A percentile compares a stretch with the other conserved stretches of the same genome.
Conservation (phyloP, 2,888 invertebrate species). For the Tromatobia lineatoria region DNA sequence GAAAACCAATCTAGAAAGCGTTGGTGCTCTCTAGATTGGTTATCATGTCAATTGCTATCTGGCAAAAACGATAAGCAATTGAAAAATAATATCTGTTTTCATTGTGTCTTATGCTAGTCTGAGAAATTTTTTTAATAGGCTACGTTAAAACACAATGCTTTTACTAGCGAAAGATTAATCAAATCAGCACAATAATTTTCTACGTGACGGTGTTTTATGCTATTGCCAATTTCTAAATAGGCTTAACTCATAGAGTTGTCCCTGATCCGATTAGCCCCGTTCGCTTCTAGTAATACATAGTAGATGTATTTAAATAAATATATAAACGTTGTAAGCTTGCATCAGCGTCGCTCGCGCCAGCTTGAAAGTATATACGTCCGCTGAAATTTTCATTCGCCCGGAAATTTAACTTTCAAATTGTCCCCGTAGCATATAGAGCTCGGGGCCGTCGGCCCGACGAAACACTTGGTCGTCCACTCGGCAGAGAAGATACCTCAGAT, state of each 20-base stretch:
- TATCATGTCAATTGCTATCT: too few relatives aligned
- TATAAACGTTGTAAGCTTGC: conserved; percentile 33
- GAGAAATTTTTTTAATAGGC: too few relatives aligned
- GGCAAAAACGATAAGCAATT: too few relatives aligned
- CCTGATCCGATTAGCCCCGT: background rate
- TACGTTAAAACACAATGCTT: too few relatives aligned
- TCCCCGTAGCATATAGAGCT: conserved; percentile 54
- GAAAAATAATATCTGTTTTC: too few relatives aligned
- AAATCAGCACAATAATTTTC: too few relatives aligned
- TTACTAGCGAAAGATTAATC: too few relatives aligned
- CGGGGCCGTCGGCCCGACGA: conserved; percentile 39
- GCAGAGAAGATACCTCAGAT: conserved; percentile 17
- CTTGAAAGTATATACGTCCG: conserved; percentile 55
- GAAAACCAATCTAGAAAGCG: too few relatives aligned
- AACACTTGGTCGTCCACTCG: conserved; percentile 23
- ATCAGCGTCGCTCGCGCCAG: conserved; percentile 48
- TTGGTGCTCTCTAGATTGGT: too few relatives aligned
- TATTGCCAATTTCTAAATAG: too few relatives aligned
- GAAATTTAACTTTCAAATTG: conserved; percentile 82
- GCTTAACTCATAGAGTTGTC: background rate
- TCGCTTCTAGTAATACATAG: background rate
- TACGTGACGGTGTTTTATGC: too few relatives aligned
- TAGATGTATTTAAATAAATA: conserved; percentile 19
- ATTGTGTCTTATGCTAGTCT: too few relatives aligned
- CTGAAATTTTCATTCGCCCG: conserved; percentile 76